Conservation (phyloP, 2,888 invertebrate species). For the Coleophora deauratella region DNA sequence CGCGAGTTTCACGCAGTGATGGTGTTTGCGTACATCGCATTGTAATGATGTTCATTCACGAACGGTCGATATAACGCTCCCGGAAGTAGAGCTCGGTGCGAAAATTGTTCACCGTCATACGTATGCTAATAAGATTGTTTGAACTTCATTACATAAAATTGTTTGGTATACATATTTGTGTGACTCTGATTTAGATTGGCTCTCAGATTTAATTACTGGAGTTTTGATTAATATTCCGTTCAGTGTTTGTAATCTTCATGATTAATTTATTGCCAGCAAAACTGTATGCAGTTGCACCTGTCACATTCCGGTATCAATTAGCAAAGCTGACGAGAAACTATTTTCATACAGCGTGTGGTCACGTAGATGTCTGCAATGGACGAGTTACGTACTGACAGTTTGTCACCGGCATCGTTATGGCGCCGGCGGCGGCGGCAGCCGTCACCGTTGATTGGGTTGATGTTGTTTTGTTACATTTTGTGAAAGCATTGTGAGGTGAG, state of each 20-base stretch:
- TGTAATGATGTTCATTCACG: constrained; percentile 60
- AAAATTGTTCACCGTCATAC: constrained; percentile 49
- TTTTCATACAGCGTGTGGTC: too few relatives aligned
- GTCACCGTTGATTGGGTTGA: not conserved
- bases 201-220: too few relatives aligned
- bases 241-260: too few relatives aligned
- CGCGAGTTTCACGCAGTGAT: constrained; percentile 33
- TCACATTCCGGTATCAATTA: not conserved
- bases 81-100: constrained; percentile 69
- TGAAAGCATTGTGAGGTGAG: constrained; percentile 41
- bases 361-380: too few relatives aligned
- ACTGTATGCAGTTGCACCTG: not conserved
- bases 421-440: too few relatives aligned
- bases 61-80: constrained; percentile 58
- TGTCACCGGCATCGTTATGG: too few relatives aligned
- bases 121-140: constrained; percentile 62
- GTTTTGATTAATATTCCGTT: too few relatives aligned
- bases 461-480: constrained; percentile 30
- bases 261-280: too few relatives aligned
- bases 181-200: constrained; percentile 3
- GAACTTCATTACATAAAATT: constrained; percentile 34
- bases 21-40: constrained; percentile 38
- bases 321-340: not conserved
- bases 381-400: too few relatives aligned
- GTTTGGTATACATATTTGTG: constrained; percentile 18